Percentiles rank a stretch among this genome's conserved stretches.
These are phyloP conservation scores for Chlorocebus sabaeus DNA, from an alignment of 2,113 vertebrate species.

Conservation along the genomic window DNA sequence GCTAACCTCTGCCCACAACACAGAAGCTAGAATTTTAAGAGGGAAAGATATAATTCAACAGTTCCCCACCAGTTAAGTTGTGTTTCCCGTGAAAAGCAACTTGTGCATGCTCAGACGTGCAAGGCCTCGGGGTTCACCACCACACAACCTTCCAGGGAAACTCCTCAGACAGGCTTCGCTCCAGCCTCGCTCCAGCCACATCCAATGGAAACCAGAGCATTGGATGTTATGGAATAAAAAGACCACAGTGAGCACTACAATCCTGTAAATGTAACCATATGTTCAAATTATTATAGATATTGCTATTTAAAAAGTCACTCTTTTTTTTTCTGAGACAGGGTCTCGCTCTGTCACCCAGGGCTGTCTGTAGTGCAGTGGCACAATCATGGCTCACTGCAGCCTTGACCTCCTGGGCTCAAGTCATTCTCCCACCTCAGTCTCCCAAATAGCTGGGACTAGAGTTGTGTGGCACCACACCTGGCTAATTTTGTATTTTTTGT, in stretches of 20 bases:
- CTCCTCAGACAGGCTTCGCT: not conserved
- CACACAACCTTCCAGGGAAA: not conserved
- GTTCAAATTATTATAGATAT: not conserved
- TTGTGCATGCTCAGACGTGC: not conserved
- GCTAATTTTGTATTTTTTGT: too few species aligned
- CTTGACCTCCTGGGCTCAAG: too few species aligned
- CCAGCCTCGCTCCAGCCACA: not conserved
- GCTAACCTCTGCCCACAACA: not conserved
- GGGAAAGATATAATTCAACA: not conserved
- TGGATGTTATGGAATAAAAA: not conserved
- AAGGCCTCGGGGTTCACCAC: not conserved
- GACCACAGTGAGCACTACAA: not conserved
- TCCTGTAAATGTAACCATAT: not conserved
- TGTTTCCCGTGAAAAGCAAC: not conserved
- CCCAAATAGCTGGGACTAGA: too few species aligned
- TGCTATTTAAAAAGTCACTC: not conserved
- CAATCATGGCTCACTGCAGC: too few species aligned
- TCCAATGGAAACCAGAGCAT: not conserved
- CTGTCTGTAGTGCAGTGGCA: too few species aligned
- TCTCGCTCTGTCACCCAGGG: too few species aligned
- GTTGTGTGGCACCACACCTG: too few species aligned
- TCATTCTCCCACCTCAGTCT: too few species aligned
- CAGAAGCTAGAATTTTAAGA: not conserved
- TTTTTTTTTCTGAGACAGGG: too few species aligned
- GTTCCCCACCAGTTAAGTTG: not conserved